Evolutionary conservation across 2,888 invertebrate species (phyloP).

Genomic region (Julus scanicus): DNA sequence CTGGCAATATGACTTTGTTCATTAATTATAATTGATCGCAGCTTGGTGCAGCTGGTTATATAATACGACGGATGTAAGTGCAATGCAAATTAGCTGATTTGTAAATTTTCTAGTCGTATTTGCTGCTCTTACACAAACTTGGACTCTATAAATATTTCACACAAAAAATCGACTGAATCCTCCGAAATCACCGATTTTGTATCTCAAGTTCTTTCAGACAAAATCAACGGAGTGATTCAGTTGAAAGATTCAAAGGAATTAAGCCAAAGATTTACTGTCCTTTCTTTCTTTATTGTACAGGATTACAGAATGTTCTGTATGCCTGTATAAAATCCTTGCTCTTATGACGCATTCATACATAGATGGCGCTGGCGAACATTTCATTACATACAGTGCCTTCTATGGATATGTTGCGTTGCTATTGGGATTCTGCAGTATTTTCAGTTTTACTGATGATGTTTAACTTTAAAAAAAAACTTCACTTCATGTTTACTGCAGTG

Average conservation of each 20-base stretch:
- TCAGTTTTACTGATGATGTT: no score
- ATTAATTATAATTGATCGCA: neutral
- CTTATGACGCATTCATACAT: neutral
- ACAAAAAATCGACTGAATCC: neutral
- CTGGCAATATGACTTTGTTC: no score
- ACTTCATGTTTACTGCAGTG: no score
- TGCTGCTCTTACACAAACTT: neutral
- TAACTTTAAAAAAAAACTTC: no score
- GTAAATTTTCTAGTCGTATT: constrained; percentile 1
- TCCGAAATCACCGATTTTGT: no score
- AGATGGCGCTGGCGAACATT: no score
- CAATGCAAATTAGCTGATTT: neutral
- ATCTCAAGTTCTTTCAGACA: no score
- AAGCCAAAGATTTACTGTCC: neutral
- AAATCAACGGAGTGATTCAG: neutral
- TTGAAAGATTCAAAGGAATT: neutral
- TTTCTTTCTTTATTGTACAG: neutral
- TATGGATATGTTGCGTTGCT: neutral
- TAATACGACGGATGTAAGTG: neutral
- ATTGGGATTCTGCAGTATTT: no score
- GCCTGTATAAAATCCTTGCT: neutral
- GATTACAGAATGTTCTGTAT: neutral
- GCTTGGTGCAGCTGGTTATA: neutral
- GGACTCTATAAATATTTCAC: neutral
- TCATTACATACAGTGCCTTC: neutral